Percentiles rank a stretch among this genome's conserved stretches.
Conservation (phyloP, 1,140 invertebrate species). For the Platorchestia sp. region DNA sequence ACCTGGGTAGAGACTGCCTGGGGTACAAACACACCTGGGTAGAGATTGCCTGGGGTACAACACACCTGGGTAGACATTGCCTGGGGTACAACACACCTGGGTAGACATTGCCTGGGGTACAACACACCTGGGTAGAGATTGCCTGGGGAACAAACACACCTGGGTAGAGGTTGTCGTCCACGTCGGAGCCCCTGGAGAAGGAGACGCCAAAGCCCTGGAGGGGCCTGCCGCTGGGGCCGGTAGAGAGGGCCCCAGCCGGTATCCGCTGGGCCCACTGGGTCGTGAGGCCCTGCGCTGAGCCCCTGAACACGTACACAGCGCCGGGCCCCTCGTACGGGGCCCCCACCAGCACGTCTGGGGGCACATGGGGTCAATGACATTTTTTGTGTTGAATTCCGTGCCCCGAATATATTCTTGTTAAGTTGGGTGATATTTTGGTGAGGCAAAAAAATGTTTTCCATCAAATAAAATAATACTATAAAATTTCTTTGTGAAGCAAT, state of each 20-base stretch:
- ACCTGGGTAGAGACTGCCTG: too few species aligned
- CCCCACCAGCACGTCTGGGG: slow-evolving; percentile 73
- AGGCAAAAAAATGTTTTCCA: too few species aligned
- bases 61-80: too few species aligned
- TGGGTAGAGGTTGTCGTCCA: slow-evolving; percentile 72
- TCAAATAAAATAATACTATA: too few species aligned
- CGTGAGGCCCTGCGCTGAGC: slow-evolving; percentile 69
- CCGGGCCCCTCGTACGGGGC: slow-evolving; percentile 74
- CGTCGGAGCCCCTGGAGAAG: slow-evolving; percentile 69
- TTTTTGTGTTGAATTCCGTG: too few species aligned
- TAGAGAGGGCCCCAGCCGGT: slow-evolving; percentile 57
- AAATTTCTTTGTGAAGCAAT: too few species aligned
- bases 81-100: background rate
- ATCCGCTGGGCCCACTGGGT: slow-evolving; percentile 65
- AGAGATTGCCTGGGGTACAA: too few species aligned
- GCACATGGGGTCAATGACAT: too few species aligned
- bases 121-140: background rate
- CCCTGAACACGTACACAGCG: slow-evolving; percentile 75
- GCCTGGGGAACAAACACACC: slow-evolving; percentile 34
- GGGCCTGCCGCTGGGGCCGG: background rate
- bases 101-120: too few species aligned
- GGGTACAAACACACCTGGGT: too few species aligned
- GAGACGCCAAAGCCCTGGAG: slow-evolving; percentile 70
- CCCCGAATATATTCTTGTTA: too few species aligned
- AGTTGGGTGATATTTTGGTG: too few species aligned